Evolutionary conservation across 1,140 invertebrate genomes (phyloP), one percentile per base, ranked within the genome.

Genomic region (Zaprionus africanus): DNA sequence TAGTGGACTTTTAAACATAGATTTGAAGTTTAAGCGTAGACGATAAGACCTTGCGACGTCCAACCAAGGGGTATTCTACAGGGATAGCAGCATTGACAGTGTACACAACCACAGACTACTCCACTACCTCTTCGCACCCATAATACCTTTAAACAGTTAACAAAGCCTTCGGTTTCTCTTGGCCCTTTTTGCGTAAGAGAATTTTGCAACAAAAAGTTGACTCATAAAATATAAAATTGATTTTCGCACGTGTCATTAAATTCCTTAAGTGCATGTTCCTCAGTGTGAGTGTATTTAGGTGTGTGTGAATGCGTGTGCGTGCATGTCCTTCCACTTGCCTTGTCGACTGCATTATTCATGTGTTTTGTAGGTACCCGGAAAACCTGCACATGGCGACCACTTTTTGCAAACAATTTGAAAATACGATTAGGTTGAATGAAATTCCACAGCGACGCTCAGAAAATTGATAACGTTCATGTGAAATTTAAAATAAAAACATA

Each of bases 191-290:
- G 62, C 77, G 69, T 49, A 53, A 46, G 43, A 67, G 67, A 82
- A 83, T 83, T 62, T 63, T 68, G 56, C 65, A 66, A 28, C 22
- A 17, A 81, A 46, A 84, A 75, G 78, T 78, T 54, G 34, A 26
- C 60, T 78, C 78, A 73, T 90, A 83, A 86, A 81, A 81, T 77
- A 78, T 76, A 67, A 83, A 90, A 90, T 91, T 90, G 86, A 91
- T 86, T 91, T 86, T 83, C 76, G 43, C 75, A 78, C 87, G 54
- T 81, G 82, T 84, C 86, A 91, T 91, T 91, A 91, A 91, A 51
- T 91, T 91, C 68, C 65, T 78, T 81, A 78, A 61, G 66, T 61
- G 61, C 31, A n/a, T 51, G 46, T 24, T 12, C 46, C 9, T 49
- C 17, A 4, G 9, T 49, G 9, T 22, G 9, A 22, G 22, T 22